phyloP scores from a whole-genome alignment of 2,797 vertebrate genomes.

The Prunella strophiata region DNA sequence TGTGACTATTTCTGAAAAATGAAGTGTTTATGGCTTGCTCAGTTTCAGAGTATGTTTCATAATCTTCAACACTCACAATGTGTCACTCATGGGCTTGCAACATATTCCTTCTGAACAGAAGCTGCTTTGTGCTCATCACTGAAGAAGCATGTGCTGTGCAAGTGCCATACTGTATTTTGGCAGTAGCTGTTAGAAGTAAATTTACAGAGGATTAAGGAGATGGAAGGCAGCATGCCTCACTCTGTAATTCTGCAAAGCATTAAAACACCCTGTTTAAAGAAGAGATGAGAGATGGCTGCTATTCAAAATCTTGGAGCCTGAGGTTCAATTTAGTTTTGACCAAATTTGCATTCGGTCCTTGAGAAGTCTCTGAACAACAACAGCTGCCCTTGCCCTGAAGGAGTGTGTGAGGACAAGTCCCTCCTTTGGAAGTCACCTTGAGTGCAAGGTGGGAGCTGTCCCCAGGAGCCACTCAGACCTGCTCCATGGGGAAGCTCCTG shows the following conservation, averaged over 20 bases:
- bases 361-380: neutral
- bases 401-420: neutral
- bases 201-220: conserved; percentile 61
- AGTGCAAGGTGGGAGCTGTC: accelerated
- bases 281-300: conserved; percentile 16
- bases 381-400: neutral
- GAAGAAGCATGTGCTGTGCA: conserved; percentile 34
- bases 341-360: neutral
- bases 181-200: conserved; percentile 49
- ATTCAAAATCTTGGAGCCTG: neutral
- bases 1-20: conserved; percentile 38
- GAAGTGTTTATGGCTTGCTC: conserved; percentile 51
- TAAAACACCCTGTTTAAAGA: conserved; percentile 32
- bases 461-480: neutral
- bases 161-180: conserved; percentile 66
- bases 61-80: conserved; percentile 35
- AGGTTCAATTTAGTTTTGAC: neutral
- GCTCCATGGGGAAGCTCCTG: neutral
- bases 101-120: conserved; percentile 43
- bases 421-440: neutral
- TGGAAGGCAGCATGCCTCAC: conserved; percentile 25
- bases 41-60: conserved; percentile 48
- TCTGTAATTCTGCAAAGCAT: neutral
- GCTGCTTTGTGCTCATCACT: conserved; percentile 47
- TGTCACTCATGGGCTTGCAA: conserved; percentile 50